These are phyloP conservation scores for Meiosimyza platycephala DNA, from an alignment of 2,888 invertebrate species.

Conservation along the genomic window DNA sequence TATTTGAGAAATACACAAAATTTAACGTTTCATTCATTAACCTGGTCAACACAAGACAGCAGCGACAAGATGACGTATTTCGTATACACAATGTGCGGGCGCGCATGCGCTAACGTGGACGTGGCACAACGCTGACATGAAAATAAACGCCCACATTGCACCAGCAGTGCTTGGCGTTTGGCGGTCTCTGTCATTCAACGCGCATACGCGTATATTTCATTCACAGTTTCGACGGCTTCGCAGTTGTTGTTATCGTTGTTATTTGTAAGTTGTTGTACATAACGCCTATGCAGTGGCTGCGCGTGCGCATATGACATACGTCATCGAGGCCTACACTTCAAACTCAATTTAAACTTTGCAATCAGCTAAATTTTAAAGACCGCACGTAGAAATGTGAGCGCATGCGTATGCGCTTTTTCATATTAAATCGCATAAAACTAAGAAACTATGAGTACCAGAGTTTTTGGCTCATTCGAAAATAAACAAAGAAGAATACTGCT, in stretches of 20 bases:
- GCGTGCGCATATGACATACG: conserved; percentile 38
- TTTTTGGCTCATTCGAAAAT: too few relatives aligned
- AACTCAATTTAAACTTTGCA: not conserved
- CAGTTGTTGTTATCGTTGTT: conserved; percentile 6
- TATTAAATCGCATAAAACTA: too few relatives aligned
- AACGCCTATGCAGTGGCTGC: conserved; percentile 26
- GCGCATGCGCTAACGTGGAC: conserved; percentile 23
- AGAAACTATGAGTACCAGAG: too few relatives aligned
- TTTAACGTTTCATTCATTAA: conserved; percentile 37
- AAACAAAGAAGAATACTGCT: too few relatives aligned
- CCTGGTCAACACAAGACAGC: conserved; percentile 27
- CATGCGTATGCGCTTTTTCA: too few relatives aligned
- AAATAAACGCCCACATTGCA: conserved; percentile 33
- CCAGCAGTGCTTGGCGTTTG: not conserved
- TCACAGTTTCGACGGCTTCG: conserved; percentile 28
- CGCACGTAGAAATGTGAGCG: too few relatives aligned
- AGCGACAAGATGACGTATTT: conserved; percentile 31
- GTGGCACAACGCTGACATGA: conserved; percentile 15
- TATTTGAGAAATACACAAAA: conserved; percentile 11
- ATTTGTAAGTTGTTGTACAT: conserved; percentile 16
- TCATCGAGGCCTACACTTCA: conserved; percentile 42
- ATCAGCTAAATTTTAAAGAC: not conserved
- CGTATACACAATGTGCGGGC: conserved; percentile 26
- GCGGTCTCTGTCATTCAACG: conserved; percentile 24
- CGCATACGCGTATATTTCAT: conserved; percentile 22